Conservation (phyloP, 2,797 vertebrate species). For the Acipenser ruthenus region DNA sequence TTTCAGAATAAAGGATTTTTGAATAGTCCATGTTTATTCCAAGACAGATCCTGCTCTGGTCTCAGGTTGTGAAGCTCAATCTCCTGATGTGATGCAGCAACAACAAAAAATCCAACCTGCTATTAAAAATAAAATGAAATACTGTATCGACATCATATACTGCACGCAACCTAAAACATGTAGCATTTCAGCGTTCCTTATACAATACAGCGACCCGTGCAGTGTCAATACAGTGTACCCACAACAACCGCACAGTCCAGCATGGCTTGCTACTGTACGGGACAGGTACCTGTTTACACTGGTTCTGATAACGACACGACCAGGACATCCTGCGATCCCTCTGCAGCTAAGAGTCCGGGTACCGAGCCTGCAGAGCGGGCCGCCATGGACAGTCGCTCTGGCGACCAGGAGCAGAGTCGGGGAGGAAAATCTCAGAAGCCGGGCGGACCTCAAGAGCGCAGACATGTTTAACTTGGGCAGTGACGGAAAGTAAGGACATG, state of each 20-base stretch:
- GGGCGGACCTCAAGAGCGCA: slow-evolving; percentile 69
- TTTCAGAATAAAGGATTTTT: too few species aligned
- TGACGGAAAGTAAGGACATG: slow-evolving; percentile 42
- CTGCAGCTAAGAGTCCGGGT: slow-evolving; percentile 36
- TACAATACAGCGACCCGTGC: too few species aligned
- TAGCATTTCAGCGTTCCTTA: too few species aligned
- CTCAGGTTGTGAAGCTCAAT: too few species aligned
- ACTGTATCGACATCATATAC: too few species aligned
- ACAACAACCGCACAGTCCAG: slow-evolving; percentile 44
- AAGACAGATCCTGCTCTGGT: too few species aligned
- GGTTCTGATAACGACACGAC: slow-evolving; percentile 15
- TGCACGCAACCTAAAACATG: too few species aligned
- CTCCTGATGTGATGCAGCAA: too few species aligned
- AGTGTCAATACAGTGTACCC: slow-evolving; percentile 18
- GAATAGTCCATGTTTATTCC: too few species aligned
- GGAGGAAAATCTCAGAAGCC: slow-evolving; percentile 51
- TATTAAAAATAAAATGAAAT: too few species aligned
- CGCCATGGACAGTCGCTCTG: slow-evolving; percentile 35
- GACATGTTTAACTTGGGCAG: slow-evolving; percentile 69
- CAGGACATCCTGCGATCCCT: slow-evolving; percentile 21
- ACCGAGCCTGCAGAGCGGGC: slow-evolving; percentile 36
- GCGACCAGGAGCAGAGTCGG: slow-evolving; percentile 40
- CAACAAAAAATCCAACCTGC: too few species aligned
- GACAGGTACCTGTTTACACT: slow-evolving; percentile 41
- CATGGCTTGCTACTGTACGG: slow-evolving; percentile 38